Percentiles rank a stretch among this genome's conserved stretches.
Evolutionary conservation across 2,888 invertebrate genomes (phyloP).

Genomic region (Sturmia bella): DNA sequence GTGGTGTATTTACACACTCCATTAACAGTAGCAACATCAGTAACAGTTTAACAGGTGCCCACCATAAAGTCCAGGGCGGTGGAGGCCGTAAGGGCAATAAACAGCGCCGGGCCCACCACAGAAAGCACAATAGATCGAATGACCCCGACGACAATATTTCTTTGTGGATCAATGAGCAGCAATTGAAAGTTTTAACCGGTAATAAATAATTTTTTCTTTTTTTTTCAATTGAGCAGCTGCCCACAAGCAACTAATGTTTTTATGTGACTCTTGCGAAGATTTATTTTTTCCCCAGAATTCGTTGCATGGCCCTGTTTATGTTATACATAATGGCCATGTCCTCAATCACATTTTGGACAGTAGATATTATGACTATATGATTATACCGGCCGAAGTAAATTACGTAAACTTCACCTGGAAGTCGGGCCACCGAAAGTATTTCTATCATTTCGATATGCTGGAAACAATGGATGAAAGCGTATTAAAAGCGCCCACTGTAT

Average conservation of each 20-base stretch:
- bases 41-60: constrained; percentile 17
- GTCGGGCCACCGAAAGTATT: constrained; percentile 90
- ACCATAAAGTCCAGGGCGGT: constrained; percentile 20
- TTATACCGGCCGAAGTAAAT: constrained; percentile 95
- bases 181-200: constrained; percentile 96
- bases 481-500: constrained; percentile 92
- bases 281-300: constrained; percentile 79
- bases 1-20: constrained; percentile 14
- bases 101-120: constrained; percentile 72
- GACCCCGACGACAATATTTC: constrained; percentile 83
- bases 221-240: constrained; percentile 10
- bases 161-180: constrained; percentile 95
- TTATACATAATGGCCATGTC: constrained; percentile 93
- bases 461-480: constrained; percentile 92
- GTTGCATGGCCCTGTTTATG: constrained; percentile 85
- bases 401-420: constrained; percentile 96
- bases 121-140: constrained; percentile 74
- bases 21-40: constrained; percentile 25
- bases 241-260: constrained; percentile 45
- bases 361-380: constrained; percentile 92
- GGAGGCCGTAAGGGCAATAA: constrained; percentile 61
- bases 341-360: constrained; percentile 93
- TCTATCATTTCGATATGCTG: constrained; percentile 92
- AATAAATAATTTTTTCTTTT: constrained; percentile 72
- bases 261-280: constrained; percentile 71